phyloP scores from a whole-genome alignment of 2,888 invertebrate species.

The Listrodromus nycthemerus region DNA sequence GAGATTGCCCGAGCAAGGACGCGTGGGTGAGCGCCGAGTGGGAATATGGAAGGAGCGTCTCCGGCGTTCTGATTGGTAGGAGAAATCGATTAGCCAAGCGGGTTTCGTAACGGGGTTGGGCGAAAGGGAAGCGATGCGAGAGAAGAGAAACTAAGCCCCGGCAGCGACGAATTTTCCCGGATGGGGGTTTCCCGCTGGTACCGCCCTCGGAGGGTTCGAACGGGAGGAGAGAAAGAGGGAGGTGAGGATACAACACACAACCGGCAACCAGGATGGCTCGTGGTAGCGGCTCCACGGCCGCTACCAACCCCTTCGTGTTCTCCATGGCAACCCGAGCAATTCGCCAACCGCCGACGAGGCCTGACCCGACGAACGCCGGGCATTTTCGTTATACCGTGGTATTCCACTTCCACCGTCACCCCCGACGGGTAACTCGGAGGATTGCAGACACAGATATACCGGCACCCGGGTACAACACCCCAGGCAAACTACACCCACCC shows the following conservation, averaged over 20 bases:
- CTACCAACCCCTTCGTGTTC: slow-evolving; percentile 73
- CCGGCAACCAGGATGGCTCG: slow-evolving; percentile 11
- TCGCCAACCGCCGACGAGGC: slow-evolving; percentile 82
- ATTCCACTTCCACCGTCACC: slow-evolving; percentile 59
- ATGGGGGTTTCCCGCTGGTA: slow-evolving; percentile 80
- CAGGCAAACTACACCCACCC: slow-evolving; percentile 38
- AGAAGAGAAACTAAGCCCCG: slow-evolving; percentile 64
- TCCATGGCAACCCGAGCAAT: slow-evolving; percentile 83
- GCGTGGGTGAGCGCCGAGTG: slow-evolving; percentile 65
- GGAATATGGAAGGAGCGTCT: slow-evolving; percentile 60
- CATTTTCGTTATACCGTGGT: slow-evolving; percentile 62
- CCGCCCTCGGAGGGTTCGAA: slow-evolving; percentile 67
- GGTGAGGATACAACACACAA: background rate
- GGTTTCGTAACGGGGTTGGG: slow-evolving; percentile 39
- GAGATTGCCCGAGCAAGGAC: slow-evolving; percentile 27
- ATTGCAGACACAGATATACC: slow-evolving; percentile 15
- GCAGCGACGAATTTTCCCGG: slow-evolving; percentile 82
- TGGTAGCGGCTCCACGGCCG: slow-evolving; percentile 4
- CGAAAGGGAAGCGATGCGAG: slow-evolving; percentile 6
- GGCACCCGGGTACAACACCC: slow-evolving; percentile 2
- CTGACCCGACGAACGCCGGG: slow-evolving; percentile 72
- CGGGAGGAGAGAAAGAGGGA: background rate
- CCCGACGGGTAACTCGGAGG: background rate
- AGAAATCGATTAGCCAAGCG: slow-evolving; percentile 81
- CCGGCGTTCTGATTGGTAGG: slow-evolving; percentile 81